Evolutionary conservation across 1,140 invertebrate genomes (phyloP), one percentile per base, ranked within the genome.

Genomic region (Drosophila ohnishii): DNA sequence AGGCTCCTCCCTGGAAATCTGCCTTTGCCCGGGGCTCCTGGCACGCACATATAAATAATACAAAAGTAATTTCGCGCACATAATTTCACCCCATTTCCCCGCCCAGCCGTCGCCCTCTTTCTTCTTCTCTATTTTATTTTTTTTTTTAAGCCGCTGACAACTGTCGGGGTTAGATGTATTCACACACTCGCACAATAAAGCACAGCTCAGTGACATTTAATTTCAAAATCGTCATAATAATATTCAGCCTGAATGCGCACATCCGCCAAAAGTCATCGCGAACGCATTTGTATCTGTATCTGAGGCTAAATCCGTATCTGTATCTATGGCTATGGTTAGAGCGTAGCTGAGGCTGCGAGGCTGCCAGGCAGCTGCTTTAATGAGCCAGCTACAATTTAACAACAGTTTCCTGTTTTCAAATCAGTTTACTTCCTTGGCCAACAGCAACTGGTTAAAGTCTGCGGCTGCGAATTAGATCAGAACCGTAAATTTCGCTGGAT

Each of bases 381-480:
- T 86, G 84, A 86, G 83, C 83, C 67, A 72, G 76, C 58, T 71
- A 87, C 83, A 86, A 87, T 83, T 86, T 86, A 88, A 73, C 75
- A 88, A 78, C 75, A 73, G 84, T 81, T 86, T 86, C 83, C 83
- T 86, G 83, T 88, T 86, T 84, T 89, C 80, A 88, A 88, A 88
- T 88, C 84, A 80, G 84, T 88, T 78, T 78, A 88, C 84, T 88
- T 88, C 84, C 84, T 88, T 88, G 84, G 84, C 84, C 80, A 84
- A 72, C 65, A 88, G 84, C 84, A 62, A 65, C 40, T 60, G 50
- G 67, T 62, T 42, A 16, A 37, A 48, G 70, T 37, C 59, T 22
- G 57, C 42, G 56, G 42, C 28, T n/a, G 69, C 74, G 80, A 88
- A 88, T 86, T 88, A 86, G 84, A 88, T 86, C 84, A 84, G 82